Conservation (phyloP, 2,113 vertebrate species). For the Paraplagusia blochii region DNA sequence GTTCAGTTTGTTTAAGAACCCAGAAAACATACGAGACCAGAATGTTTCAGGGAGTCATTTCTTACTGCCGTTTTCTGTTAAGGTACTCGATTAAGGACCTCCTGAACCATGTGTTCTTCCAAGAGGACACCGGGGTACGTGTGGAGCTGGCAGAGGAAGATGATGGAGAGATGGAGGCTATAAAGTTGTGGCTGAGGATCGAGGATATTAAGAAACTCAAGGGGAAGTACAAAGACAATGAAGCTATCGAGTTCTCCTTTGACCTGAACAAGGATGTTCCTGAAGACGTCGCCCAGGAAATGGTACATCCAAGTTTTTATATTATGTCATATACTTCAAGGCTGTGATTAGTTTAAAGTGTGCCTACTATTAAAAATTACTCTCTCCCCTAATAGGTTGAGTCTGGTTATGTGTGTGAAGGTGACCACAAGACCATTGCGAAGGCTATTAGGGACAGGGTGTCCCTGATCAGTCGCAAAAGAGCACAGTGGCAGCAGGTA, state of each 20-base stretch:
- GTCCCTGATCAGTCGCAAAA: constrained; percentile 90
- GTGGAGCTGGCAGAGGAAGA: constrained; percentile 98
- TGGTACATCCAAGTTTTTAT: constrained; percentile 76
- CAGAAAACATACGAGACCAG: background rate
- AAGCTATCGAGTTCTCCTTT: constrained; percentile 98
- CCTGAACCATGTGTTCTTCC: constrained; percentile 97
- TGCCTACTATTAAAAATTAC: background rate
- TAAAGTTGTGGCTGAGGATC: constrained; percentile 96
- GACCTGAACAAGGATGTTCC: constrained; percentile 93
- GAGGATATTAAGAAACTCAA: constrained; percentile 97
- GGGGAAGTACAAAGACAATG: constrained; percentile 98
- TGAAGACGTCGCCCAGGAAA: constrained; percentile 96
- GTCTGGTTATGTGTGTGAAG: constrained; percentile 94
- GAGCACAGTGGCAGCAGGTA: constrained; percentile 90
- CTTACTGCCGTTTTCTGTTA: constrained; percentile 4
- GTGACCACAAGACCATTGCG: constrained; percentile 97
- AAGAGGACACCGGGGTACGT: constrained; percentile 95
- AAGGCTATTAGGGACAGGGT: constrained; percentile 98
- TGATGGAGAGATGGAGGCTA: constrained; percentile 93
- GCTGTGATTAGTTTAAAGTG: background rate
- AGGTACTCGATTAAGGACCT: constrained; percentile 99
- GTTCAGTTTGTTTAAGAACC: constrained; percentile 13
- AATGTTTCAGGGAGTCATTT: background rate
- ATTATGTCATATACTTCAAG: background rate
- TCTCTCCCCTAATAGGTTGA: constrained; percentile 80